Percentiles rank a stretch among this genome's conserved stretches.
phyloP scores from a whole-genome alignment of 2,888 invertebrate species.

The Opisthograptis luteolata region DNA sequence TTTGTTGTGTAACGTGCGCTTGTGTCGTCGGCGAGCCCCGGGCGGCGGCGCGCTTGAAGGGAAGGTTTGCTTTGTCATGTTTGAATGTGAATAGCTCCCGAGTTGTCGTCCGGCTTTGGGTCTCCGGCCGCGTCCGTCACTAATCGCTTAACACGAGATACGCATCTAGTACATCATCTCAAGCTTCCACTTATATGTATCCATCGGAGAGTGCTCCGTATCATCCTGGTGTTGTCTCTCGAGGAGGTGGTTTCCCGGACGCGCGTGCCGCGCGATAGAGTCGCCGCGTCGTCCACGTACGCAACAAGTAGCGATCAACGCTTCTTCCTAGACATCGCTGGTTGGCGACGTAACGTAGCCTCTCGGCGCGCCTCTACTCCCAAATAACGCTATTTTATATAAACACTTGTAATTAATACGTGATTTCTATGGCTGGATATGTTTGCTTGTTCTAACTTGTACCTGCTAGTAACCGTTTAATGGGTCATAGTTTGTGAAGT shows the following conservation, averaged over 20 bases:
- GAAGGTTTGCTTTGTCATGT: constrained; percentile 39
- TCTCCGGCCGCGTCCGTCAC: constrained; percentile 35
- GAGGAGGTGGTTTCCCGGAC: constrained; percentile 3
- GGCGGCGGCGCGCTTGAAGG: constrained; percentile 22
- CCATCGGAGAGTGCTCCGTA: constrained; percentile 20
- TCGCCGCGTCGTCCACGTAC: constrained; percentile 20
- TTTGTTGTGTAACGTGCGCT: too few species aligned
- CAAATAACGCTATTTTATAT: constrained; percentile 33
- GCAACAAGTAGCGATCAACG: not conserved
- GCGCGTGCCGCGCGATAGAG: too few species aligned
- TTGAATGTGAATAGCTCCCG: constrained; percentile 36
- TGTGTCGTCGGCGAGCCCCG: too few species aligned
- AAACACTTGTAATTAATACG: constrained; percentile 26
- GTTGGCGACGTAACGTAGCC: constrained; percentile 11
- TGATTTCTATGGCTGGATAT: constrained; percentile 36
- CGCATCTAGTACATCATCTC: constrained; percentile 32
- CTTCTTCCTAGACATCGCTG: constrained; percentile 7
- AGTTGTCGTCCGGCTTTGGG: constrained; percentile 36
- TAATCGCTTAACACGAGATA: constrained; percentile 37
- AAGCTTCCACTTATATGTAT: constrained; percentile 15
- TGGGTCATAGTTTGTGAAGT: constrained; percentile 29
- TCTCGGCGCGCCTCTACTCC: constrained; percentile 30
- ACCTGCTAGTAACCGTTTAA: constrained; percentile 28
- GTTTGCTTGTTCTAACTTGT: constrained; percentile 35
- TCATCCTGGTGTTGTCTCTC: not conserved